These are phyloP conservation scores for Dioctria linearis DNA, from an alignment of 2,888 invertebrate genomes.

Conservation along the genomic window DNA sequence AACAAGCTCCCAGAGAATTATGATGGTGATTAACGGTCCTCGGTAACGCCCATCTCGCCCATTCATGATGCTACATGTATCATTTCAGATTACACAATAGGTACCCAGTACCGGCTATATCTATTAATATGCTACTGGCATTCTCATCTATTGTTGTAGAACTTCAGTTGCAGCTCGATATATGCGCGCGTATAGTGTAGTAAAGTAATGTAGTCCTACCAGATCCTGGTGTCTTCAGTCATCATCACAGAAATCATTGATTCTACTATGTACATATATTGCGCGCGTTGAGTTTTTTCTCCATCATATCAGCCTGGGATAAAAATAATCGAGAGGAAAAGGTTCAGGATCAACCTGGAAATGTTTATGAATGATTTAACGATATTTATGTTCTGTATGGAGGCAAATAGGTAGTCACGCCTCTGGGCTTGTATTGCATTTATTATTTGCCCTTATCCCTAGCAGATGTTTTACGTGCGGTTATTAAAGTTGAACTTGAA, in stretches of 20 bases:
- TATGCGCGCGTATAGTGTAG: not conserved
- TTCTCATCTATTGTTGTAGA: constrained; percentile 19
- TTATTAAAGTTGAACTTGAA: constrained; percentile 25
- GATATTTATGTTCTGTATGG: constrained; percentile 38
- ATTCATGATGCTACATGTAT: constrained; percentile 53
- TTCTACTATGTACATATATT: constrained; percentile 10
- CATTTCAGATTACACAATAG: constrained; percentile 46
- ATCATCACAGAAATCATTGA: constrained; percentile 9
- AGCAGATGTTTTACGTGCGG: constrained; percentile 43
- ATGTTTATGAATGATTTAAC: constrained; percentile 50
- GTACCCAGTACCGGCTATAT: constrained; percentile 14
- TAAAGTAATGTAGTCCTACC: no score
- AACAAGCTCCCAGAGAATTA: constrained; percentile 57
- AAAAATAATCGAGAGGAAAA: constrained; percentile 37
- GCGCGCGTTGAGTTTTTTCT: not conserved
- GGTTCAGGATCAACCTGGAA: constrained; percentile 33
- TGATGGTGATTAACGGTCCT: constrained; percentile 58
- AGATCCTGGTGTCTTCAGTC: constrained; percentile 12
- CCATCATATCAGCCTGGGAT: constrained; percentile 18
- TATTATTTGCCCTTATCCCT: constrained; percentile 32
- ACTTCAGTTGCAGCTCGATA: constrained; percentile 1
- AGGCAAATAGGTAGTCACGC: constrained; percentile 51
- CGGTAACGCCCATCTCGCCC: constrained; percentile 55
- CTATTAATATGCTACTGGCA: constrained; percentile 19
- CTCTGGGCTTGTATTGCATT: constrained; percentile 44